phyloP scores from a whole-genome alignment of 2,113 vertebrate genomes.

The Gnathochromis pfefferi region DNA sequence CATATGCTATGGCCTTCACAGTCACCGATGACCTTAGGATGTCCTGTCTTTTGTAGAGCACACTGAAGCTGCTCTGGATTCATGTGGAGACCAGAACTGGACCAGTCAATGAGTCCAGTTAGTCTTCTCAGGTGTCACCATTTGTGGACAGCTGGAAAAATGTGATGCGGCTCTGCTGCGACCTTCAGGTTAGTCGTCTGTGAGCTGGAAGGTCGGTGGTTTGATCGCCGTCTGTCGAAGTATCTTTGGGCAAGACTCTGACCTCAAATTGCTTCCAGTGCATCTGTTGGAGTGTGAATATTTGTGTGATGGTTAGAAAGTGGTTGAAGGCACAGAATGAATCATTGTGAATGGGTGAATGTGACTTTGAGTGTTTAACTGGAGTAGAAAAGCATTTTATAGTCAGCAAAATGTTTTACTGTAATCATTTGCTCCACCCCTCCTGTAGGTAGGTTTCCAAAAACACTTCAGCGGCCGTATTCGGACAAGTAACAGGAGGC shows the following conservation, averaged over 20 bases:
- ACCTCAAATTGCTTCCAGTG: not conserved
- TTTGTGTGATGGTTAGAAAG: not conserved
- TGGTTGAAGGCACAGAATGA: not conserved
- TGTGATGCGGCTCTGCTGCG: not conserved
- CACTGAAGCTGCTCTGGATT: not conserved
- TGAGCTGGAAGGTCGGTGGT: accelerated
- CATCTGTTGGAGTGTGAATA: not conserved
- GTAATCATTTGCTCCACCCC: not conserved
- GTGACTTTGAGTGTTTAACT: not conserved
- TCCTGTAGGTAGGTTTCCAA: not conserved
- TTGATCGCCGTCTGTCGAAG: not conserved
- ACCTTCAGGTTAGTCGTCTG: not conserved
- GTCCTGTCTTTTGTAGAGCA: not conserved
- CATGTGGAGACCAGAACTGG: accelerated
- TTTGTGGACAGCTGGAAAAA: not conserved
- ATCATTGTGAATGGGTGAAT: accelerated
- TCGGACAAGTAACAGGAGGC: not conserved
- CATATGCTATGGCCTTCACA: no score
- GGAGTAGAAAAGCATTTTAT: not conserved
- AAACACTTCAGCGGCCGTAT: accelerated
- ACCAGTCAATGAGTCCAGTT: accelerated
- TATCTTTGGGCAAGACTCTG: not conserved
- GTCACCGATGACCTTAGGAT: not conserved
- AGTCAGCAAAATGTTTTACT: not conserved
- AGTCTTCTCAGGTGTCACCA: not conserved